These are phyloP conservation scores for Anomalospiza imberbis DNA, from an alignment of 2,797 vertebrate species.

Conservation along the genomic window DNA sequence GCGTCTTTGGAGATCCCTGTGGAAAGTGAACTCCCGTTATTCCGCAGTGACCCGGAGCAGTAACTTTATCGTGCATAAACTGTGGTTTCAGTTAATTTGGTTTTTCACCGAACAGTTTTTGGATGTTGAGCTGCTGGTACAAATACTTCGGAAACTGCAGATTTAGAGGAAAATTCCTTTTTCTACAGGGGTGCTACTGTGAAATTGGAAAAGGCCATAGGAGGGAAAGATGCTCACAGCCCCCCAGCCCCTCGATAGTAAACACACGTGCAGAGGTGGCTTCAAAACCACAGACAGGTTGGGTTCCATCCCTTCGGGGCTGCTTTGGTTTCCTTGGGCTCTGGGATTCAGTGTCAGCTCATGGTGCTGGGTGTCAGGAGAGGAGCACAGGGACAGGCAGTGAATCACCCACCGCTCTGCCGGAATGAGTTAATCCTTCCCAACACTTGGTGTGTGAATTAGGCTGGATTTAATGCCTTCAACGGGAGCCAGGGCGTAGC, in stretches of 20 bases:
- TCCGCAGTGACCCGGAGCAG: neutral
- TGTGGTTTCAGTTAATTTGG: neutral
- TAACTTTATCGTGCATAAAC: neutral
- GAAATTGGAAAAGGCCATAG: neutral
- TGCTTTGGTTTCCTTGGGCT: neutral
- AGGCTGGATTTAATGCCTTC: neutral
- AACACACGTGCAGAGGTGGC: neutral
- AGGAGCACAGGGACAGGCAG: fast-evolving
- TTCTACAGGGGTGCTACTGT: neutral
- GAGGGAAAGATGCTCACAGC: neutral
- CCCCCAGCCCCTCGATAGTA: fast-evolving
- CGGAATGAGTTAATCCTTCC: neutral
- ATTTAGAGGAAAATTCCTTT: neutral
- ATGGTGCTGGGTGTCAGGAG: fast-evolving
- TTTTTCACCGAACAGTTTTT: neutral
- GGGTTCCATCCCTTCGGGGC: neutral
- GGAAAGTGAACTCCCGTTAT: fast-evolving
- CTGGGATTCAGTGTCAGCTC: fast-evolving
- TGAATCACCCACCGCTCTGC: fast-evolving
- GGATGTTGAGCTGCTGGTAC: neutral
- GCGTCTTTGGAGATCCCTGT: neutral
- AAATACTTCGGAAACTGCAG: neutral
- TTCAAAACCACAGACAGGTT: neutral
- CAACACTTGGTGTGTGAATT: fast-evolving
- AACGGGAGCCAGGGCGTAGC: neutral